These are phyloP conservation scores for Seriola rivoliana DNA, from an alignment of 2,113 vertebrate genomes.

Conservation along the genomic window DNA sequence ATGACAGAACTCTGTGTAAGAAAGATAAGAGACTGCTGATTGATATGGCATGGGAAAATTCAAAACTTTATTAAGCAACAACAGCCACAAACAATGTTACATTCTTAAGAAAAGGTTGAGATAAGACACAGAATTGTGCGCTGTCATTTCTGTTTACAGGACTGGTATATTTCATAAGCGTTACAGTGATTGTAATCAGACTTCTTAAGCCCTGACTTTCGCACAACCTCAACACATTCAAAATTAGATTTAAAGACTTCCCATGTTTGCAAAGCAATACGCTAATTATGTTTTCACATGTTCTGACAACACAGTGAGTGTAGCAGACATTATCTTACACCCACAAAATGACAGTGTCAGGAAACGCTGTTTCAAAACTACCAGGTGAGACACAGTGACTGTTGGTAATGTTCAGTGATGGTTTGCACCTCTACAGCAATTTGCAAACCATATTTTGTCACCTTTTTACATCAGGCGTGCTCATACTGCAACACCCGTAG, in stretches of 20 bases:
- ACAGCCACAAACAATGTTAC: neutral
- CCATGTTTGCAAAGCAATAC: neutral
- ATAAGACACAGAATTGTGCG: neutral
- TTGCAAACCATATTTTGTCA: constrained; percentile 36
- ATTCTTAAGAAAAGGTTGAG: neutral
- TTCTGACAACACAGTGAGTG: neutral
- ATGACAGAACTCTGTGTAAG: neutral
- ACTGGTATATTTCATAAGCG: no score
- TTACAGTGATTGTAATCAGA: no score
- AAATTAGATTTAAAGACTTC: neutral
- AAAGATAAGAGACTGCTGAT: neutral
- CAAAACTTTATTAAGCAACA: neutral
- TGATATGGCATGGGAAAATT: neutral
- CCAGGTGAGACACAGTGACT: neutral
- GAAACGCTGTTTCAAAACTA: constrained; percentile 22
- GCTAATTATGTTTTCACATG: neutral
- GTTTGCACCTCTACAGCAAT: neutral
- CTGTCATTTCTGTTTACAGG: neutral
- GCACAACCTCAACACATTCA: neutral
- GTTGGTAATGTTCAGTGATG: neutral
- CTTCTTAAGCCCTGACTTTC: neutral
- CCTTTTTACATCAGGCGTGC: neutral
- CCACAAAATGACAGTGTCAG: constrained; percentile 32
- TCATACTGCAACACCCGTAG: constrained; percentile 1
- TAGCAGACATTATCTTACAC: constrained; percentile 15